Evolutionary conservation across 2,888 invertebrate genomes (phyloP).

Genomic region (Isoperla grammatica): DNA sequence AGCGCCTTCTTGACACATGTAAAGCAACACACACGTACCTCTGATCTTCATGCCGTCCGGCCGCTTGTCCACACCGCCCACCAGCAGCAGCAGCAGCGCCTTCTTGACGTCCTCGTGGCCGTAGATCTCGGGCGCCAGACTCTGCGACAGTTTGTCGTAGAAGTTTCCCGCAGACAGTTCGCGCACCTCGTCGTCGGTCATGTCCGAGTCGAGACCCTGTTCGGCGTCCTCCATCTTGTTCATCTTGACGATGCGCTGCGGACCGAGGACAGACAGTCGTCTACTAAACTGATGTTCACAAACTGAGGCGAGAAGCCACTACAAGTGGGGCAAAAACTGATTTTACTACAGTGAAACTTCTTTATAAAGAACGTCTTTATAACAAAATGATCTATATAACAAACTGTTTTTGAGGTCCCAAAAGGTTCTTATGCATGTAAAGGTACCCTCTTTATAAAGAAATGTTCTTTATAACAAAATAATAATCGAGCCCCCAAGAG

Average conservation of each 20-base stretch:
- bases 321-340: too few relatives aligned
- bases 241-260: conserved; percentile 65
- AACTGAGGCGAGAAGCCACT: too few relatives aligned
- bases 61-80: conserved; percentile 83
- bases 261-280: too few relatives aligned
- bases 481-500: too few relatives aligned
- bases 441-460: too few relatives aligned
- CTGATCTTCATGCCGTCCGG: conserved; percentile 98
- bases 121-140: conserved; percentile 97
- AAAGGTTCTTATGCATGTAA: too few relatives aligned
- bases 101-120: conserved; percentile 98
- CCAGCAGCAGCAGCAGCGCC: conserved; percentile 84
- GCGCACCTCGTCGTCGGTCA: conserved; percentile 78
- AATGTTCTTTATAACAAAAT: too few relatives aligned
- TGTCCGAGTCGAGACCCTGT: conserved; percentile 55
- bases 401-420: too few relatives aligned
- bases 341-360: too few relatives aligned
- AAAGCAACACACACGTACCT: conserved; percentile 40
- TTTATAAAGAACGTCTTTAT: too few relatives aligned
- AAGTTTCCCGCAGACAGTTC: conserved; percentile 81
- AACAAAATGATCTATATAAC: too few relatives aligned
- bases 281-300: too few relatives aligned
- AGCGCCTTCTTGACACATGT: not conserved
- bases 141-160: conserved; percentile 85
- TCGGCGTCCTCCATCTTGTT: conserved; percentile 84